Conservation (phyloP, 2,113 vertebrate species). For the Ciconia maguari region DNA sequence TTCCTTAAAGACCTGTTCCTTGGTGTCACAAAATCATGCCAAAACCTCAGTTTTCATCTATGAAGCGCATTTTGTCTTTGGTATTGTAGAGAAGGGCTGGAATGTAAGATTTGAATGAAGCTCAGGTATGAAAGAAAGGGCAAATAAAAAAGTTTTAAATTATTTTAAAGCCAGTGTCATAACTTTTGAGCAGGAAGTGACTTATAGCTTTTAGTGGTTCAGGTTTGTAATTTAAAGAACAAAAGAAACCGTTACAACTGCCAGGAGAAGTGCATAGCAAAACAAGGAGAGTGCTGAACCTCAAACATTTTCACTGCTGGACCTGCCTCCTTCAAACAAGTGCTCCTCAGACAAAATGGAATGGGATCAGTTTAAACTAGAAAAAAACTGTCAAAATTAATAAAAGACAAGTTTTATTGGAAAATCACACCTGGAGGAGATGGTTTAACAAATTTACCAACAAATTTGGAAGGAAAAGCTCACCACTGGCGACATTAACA, state of each 20-base stretch:
- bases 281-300: neutral
- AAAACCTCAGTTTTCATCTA: neutral
- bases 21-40: neutral
- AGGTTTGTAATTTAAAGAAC: neutral
- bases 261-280: neutral
- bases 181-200: neutral
- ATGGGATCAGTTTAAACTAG: neutral
- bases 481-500: neutral
- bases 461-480: neutral
- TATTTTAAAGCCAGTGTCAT: neutral
- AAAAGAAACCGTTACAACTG: neutral
- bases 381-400: neutral
- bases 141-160: neutral
- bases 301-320: neutral
- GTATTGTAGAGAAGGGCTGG: neutral
- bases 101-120: neutral
- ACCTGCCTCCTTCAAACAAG: neutral
- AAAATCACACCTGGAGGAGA: neutral
- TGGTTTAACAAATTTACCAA: neutral
- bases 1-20: neutral
- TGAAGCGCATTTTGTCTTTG: neutral
- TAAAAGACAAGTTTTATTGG: neutral
- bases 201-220: neutral
- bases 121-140: neutral
- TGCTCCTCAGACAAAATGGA: neutral